phyloP scores from a whole-genome alignment of 2,888 invertebrate genomes.

The Oscheius sp. region DNA sequence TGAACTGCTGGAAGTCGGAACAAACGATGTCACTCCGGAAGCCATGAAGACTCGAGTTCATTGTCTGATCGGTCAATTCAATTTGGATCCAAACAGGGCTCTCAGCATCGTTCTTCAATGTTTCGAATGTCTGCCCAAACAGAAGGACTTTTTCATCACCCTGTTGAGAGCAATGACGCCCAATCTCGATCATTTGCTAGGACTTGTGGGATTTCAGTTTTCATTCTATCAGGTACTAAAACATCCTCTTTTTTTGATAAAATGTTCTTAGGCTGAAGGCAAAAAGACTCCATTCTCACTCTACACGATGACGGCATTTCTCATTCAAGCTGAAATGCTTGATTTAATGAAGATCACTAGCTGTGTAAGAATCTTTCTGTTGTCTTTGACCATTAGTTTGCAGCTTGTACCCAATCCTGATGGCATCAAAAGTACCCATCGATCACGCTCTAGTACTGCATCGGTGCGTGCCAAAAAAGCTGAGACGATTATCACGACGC shows the following conservation, averaged over 20 bases:
- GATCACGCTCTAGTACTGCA: slow-evolving; percentile 75
- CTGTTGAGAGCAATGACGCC: slow-evolving; percentile 88
- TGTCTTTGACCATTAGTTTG: slow-evolving; percentile 12
- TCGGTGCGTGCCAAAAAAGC: slow-evolving; percentile 82
- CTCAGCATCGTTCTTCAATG: slow-evolving; percentile 94
- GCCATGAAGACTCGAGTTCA: slow-evolving; percentile 37
- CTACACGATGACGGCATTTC: slow-evolving; percentile 88
- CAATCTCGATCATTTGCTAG: slow-evolving; percentile 81
- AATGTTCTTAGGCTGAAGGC: slow-evolving; percentile 35
- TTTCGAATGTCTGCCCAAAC: slow-evolving; percentile 82
- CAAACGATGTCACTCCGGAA: slow-evolving; percentile 22
- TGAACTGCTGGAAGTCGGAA: slow-evolving; percentile 58
- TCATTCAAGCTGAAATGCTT: slow-evolving; percentile 89
- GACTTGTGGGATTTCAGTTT: slow-evolving; percentile 89
- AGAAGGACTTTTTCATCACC: slow-evolving; percentile 81
- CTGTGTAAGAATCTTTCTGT: slow-evolving; percentile 80
- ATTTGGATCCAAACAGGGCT: slow-evolving; percentile 89
- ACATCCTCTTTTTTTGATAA: too few species aligned
- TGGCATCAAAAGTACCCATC: slow-evolving; percentile 57
- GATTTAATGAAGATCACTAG: slow-evolving; percentile 88
- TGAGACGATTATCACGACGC: slow-evolving; percentile 53
- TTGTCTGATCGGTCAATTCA: slow-evolving; percentile 82
- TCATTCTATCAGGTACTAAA: slow-evolving; percentile 76
- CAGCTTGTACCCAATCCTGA: slow-evolving; percentile 61
- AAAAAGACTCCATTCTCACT: slow-evolving; percentile 78